Evolutionary conservation across 2,113 vertebrate genomes (phyloP).

Genomic region (Cromileptes altivelis): DNA sequence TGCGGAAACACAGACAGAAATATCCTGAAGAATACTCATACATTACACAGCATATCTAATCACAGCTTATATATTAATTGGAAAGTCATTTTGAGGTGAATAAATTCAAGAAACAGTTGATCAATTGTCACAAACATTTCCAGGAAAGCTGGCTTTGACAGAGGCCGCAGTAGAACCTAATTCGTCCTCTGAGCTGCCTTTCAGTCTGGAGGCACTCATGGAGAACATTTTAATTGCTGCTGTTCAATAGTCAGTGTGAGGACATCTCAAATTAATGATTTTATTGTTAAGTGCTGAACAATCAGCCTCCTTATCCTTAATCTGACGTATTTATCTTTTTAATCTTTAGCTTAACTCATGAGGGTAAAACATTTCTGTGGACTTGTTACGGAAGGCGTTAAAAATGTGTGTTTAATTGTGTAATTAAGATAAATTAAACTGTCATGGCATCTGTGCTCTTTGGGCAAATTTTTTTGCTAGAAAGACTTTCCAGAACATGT

Average conservation of each 20-base stretch:
- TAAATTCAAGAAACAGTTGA: neutral
- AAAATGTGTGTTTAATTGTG: neutral
- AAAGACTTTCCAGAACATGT: neutral
- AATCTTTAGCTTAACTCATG: neutral
- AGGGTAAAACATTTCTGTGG: neutral
- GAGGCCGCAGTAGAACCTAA: neutral
- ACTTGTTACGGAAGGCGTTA: neutral
- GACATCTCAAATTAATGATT: slow-evolving; percentile 6
- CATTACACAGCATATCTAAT: neutral
- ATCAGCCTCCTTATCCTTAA: neutral
- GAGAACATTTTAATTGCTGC: slow-evolving; percentile 77
- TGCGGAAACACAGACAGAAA: neutral
- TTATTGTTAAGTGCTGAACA: neutral
- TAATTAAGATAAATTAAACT: neutral
- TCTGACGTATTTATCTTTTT: neutral
- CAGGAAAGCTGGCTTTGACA: slow-evolving; percentile 13
- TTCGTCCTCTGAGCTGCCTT: slow-evolving; percentile 21
- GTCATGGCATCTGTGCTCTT: neutral
- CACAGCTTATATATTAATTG: neutral
- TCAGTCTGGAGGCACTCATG: slow-evolving; percentile 59
- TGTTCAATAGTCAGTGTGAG: slow-evolving; percentile 25
- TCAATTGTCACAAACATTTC: slow-evolving; percentile 22
- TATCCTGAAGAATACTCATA: neutral
- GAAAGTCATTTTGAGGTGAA: neutral
- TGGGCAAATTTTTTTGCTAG: neutral